These are phyloP conservation scores for Irena cyanogastra DNA, from an alignment of 2,113 vertebrate genomes.

Conservation along the genomic window DNA sequence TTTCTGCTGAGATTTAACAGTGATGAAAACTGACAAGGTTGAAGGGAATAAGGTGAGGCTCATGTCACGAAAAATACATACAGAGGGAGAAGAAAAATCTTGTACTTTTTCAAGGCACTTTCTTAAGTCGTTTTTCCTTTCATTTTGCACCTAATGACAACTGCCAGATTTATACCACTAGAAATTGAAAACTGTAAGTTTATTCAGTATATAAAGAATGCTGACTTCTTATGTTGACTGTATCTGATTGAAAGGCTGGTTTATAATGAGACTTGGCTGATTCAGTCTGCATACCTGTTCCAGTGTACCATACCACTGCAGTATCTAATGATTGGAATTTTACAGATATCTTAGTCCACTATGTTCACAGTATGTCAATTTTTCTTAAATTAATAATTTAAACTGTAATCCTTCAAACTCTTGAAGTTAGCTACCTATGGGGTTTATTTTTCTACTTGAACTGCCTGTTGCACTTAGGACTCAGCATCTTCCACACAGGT, in stretches of 20 bases:
- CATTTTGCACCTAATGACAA: background rate
- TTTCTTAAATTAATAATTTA: background rate
- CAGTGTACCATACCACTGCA: background rate
- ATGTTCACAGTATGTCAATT: background rate
- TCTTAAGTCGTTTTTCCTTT: background rate
- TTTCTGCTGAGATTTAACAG: slow-evolving; percentile 24
- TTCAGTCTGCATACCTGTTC: background rate
- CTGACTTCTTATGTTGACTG: background rate
- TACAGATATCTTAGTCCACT: background rate
- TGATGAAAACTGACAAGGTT: slow-evolving; percentile 44
- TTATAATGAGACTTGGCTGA: background rate
- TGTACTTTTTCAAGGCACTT: slow-evolving; percentile 12
- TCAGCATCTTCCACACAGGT: background rate
- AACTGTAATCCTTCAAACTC: background rate
- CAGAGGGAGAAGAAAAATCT: background rate
- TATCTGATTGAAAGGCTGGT: background rate
- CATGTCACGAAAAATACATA: background rate
- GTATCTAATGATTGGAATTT: background rate
- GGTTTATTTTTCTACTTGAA: background rate
- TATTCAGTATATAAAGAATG: background rate
- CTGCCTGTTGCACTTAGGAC: background rate
- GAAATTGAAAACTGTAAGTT: slow-evolving; percentile 20
- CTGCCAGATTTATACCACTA: background rate
- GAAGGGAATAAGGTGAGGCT: slow-evolving; percentile 14
- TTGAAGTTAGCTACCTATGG: background rate